phyloP scores from a whole-genome alignment of 2,113 vertebrate genomes.

The Penelope pileata region DNA sequence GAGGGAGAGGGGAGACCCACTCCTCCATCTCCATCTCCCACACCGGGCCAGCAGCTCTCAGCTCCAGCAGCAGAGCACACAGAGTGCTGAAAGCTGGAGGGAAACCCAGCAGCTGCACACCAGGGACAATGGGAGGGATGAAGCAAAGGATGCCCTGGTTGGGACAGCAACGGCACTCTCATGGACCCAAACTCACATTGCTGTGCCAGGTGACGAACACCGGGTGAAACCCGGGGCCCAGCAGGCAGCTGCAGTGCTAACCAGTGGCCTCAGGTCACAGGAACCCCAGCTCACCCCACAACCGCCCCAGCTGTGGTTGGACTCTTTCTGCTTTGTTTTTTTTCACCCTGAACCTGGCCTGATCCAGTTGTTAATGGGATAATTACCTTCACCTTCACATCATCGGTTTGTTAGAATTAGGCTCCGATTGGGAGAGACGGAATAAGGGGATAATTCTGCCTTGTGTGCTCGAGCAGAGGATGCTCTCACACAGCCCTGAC shows the following conservation, averaged over 20 bases:
- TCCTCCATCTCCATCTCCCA: not conserved
- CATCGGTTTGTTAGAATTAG: not conserved
- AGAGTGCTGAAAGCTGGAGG: not conserved
- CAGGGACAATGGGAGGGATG: not conserved
- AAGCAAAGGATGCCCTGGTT: not conserved
- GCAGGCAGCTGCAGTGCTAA: not conserved
- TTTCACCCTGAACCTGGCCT: not conserved
- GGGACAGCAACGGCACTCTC: not conserved
- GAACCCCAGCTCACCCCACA: not conserved
- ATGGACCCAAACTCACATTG: not conserved
- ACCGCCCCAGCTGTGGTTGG: not conserved
- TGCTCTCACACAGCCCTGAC: not conserved
- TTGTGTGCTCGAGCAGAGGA: not conserved
- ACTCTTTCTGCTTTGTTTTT: not conserved
- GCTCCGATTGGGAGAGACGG: not conserved
- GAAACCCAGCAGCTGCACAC: not conserved
- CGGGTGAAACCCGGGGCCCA: not conserved
- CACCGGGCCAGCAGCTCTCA: not conserved
- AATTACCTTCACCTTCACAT: not conserved
- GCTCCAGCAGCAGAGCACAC: not conserved
- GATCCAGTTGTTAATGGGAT: not conserved
- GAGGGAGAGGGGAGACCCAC: not conserved
- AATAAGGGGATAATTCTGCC: not conserved
- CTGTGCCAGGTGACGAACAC: fast-evolving
- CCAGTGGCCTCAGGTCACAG: not conserved